Evolutionary conservation across 2,888 invertebrate genomes (phyloP), one percentile per base, ranked within the genome.

Genomic region (Teinopalpus imperialis): DNA sequence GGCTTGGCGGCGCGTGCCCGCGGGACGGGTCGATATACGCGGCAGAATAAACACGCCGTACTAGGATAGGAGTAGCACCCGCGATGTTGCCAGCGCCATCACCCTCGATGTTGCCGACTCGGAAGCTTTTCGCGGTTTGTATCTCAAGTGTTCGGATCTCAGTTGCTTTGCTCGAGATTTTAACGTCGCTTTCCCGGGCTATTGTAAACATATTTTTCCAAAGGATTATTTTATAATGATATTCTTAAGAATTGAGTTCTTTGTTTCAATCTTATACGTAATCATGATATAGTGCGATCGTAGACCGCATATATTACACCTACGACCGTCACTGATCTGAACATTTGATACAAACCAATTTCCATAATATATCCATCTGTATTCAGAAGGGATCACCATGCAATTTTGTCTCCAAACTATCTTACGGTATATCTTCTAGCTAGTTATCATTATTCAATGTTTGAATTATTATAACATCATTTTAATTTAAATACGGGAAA

Each of bases 41-140:
- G 81, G 75, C 78, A 85, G 87, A 85, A 86, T 82, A 86, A 88
- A 87, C 87, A 87, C 77, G 69, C 76, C 80, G 81, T 81, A 81
- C 82, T 69, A 73, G 70, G 63, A 72, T 60, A 59, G 56, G 66
- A 65, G 69, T 67, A 71, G 66, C 67, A 54, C 57, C 55, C 59
- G 61, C 70, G 60, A 64, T 74, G 75, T 80, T 82, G 74, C 82
- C 78, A 76, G 69, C 64, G 52, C 57, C 59, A 46, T 48, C 52
- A 30, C 48, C 43, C 49, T 58, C 47, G 64, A 69, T 75, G 69
- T 74, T 80, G 66, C 75, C 72, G 63, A 61, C 59, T 66, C 54
- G 53, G 48, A 65, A 67, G 63, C 72, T 73, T 70, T 62, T 66
- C 63, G 63, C 69, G 65, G 62, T 65, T 68, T 69, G 66, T 69